These are phyloP conservation scores for Ochotona princeps DNA, from an alignment of 2,113 vertebrate genomes.

Conservation along the genomic window DNA sequence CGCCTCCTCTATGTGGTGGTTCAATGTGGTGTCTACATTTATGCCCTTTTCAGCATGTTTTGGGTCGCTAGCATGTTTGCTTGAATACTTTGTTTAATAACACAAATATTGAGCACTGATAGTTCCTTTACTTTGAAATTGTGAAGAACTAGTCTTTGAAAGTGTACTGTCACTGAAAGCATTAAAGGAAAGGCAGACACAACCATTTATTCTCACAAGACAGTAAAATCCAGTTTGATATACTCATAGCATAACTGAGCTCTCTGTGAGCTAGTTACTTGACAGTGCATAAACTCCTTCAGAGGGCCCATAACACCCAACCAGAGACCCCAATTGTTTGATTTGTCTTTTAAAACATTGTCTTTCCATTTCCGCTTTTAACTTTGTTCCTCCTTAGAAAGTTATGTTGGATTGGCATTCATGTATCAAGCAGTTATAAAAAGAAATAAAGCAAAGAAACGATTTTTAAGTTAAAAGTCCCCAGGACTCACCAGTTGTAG, in stretches of 20 bases:
- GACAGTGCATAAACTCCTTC: too few relatives aligned
- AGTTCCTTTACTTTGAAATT: neutral
- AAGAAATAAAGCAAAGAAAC: too few relatives aligned
- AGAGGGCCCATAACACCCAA: too few relatives aligned
- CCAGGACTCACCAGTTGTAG: slow-evolving; percentile 94
- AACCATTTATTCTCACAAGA: neutral
- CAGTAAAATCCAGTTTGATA: neutral
- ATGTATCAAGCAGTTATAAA: too few relatives aligned
- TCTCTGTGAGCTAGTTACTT: neutral
- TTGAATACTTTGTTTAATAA: neutral
- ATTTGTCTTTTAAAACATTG: too few relatives aligned
- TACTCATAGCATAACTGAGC: neutral
- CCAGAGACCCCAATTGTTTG: too few relatives aligned
- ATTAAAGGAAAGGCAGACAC: neutral
- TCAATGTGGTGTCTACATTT: neutral
- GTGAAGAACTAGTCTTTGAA: neutral
- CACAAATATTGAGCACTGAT: neutral
- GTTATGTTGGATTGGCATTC: too few relatives aligned
- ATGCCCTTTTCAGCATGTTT: neutral
- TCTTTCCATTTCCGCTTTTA: too few relatives aligned
- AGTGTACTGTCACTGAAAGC: neutral
- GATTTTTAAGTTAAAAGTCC: too few relatives aligned
- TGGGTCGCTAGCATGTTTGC: neutral
- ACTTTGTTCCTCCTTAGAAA: too few relatives aligned
- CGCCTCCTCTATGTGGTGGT: neutral